Evolutionary conservation across 2,113 vertebrate species (phyloP).

Genomic region (Vulpes ferrilata): DNA sequence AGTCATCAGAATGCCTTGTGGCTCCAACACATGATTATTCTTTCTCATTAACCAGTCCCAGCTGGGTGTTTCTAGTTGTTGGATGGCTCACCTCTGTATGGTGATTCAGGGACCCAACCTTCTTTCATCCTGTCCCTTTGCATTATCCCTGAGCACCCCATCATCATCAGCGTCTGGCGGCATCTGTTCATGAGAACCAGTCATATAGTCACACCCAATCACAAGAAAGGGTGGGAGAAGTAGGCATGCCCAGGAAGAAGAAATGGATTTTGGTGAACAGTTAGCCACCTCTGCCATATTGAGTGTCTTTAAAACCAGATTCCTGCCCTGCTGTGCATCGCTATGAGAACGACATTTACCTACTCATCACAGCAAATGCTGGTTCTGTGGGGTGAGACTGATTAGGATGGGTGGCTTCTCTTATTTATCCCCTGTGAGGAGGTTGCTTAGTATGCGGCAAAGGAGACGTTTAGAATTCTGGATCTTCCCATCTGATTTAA

Average conservation of each 20-base stretch:
- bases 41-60: not conserved
- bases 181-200: not conserved
- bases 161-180: not conserved
- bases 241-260: not conserved
- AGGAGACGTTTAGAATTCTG: not conserved
- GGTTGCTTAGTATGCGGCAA: not conserved
- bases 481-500: not conserved
- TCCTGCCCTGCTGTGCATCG: not conserved
- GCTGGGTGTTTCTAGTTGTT: not conserved
- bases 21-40: not conserved
- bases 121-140: not conserved
- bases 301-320: not conserved
- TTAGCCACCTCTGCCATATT: not conserved
- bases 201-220: not conserved
- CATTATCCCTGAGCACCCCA: fast-evolving
- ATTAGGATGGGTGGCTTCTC: not conserved
- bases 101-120: not conserved
- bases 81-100: not conserved
- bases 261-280: not conserved
- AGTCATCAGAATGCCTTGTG: not conserved
- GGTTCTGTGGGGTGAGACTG: not conserved
- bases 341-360: not conserved
- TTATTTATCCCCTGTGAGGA: not conserved
- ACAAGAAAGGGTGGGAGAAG: not conserved
- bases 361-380: not conserved